These are phyloP conservation scores for Oscheius myriophilus DNA, from an alignment of 2,888 invertebrate species.

Conservation along the genomic window DNA sequence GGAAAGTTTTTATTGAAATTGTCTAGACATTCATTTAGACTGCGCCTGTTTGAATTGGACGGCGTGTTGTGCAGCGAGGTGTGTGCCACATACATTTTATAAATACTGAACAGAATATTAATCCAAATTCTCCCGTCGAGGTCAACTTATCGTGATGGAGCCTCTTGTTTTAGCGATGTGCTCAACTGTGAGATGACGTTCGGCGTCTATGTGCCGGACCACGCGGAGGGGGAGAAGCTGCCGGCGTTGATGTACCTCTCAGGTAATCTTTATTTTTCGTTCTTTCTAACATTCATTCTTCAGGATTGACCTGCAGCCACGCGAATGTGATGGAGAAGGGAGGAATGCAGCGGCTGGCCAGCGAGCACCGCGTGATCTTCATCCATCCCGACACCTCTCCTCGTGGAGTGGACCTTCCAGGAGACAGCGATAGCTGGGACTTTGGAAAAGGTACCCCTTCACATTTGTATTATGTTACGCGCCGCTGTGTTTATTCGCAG, in stretches of 20 bases:
- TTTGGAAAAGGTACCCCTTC: conserved; percentile 82
- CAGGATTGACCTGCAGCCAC: conserved; percentile 85
- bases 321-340: conserved; percentile 94
- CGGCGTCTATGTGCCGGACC: conserved; percentile 87
- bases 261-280: conserved; percentile 72
- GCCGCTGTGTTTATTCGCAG: neutral
- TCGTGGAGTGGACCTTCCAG: conserved; percentile 86
- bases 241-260: conserved; percentile 65
- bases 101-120: too few species aligned
- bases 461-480: too few species aligned
- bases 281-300: neutral
- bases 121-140: too few species aligned
- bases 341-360: conserved; percentile 90
- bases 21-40: too few species aligned
- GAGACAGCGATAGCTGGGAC: conserved; percentile 90
- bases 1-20: too few species aligned
- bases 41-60: too few species aligned
- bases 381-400: conserved; percentile 87
- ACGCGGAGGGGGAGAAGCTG: conserved; percentile 71
- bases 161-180: conserved; percentile 75
- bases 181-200: conserved; percentile 91
- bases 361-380: conserved; percentile 78
- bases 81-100: too few species aligned
- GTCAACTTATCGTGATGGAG: too few species aligned
- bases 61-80: too few species aligned